These are phyloP conservation scores for Drosophila mercatorum DNA, from an alignment of 2,888 invertebrate species.

Conservation along the genomic window DNA sequence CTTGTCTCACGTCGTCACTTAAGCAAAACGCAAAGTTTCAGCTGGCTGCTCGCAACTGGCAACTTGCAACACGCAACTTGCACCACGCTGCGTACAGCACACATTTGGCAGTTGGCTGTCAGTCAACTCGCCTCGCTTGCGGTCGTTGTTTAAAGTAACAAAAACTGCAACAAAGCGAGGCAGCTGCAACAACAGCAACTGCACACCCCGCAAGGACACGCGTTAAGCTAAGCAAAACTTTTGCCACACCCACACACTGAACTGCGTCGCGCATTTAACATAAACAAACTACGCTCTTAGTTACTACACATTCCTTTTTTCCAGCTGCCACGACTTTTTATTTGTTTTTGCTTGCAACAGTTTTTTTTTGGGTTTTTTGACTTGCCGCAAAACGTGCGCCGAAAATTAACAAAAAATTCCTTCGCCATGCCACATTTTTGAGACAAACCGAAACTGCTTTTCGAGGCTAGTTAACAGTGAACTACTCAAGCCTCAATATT, in stretches of 20 bases:
- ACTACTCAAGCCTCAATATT: neutral
- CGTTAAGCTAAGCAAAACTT: slow-evolving; percentile 69
- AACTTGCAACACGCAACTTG: slow-evolving; percentile 17
- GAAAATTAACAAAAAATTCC: slow-evolving; percentile 62
- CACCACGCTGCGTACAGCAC: slow-evolving; percentile 9
- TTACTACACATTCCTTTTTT: slow-evolving; percentile 24
- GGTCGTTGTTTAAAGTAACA: slow-evolving; percentile 66
- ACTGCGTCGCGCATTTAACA: slow-evolving; percentile 53
- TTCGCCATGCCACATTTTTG: neutral
- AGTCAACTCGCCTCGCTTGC: slow-evolving; percentile 41
- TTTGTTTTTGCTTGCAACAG: slow-evolving; percentile 36
- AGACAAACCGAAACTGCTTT: slow-evolving; percentile 12
- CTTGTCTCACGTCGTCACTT: slow-evolving; percentile 78
- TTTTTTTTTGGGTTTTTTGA: slow-evolving; percentile 9
- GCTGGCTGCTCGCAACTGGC: slow-evolving; percentile 18
- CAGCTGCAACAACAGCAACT: slow-evolving; percentile 25
- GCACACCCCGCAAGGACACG: slow-evolving; percentile 47
- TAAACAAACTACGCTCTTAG: slow-evolving; percentile 64
- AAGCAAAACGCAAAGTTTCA: slow-evolving; percentile 68
- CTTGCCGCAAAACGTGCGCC: slow-evolving; percentile 54
- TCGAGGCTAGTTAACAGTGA: slow-evolving; percentile 5
- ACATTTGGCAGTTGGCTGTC: slow-evolving; percentile 33
- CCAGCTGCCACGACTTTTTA: slow-evolving; percentile 38
- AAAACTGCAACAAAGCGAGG: slow-evolving; percentile 13
- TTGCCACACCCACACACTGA: slow-evolving; percentile 52